Evolutionary conservation across 1,140 invertebrate species (phyloP).

Genomic region (Diprion similis): DNA sequence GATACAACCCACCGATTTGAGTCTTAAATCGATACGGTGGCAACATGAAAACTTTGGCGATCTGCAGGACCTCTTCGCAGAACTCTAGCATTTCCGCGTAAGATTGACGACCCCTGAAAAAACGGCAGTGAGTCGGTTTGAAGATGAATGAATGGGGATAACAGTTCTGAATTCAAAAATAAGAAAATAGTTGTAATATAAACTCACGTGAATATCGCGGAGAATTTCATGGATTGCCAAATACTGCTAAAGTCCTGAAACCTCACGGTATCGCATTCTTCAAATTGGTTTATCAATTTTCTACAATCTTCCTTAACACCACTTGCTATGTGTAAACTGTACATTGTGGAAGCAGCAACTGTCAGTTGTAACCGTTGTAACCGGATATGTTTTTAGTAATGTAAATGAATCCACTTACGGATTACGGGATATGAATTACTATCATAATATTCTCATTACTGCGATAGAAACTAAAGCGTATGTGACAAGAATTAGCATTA

Average conservation of each 20-base stretch:
- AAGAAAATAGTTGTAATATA: background rate
- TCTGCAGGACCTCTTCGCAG: conserved; percentile 51
- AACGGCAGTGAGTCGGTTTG: too few relatives aligned
- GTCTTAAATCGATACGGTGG: conserved; percentile 41
- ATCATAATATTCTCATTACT: too few relatives aligned
- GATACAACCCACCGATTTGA: conserved; percentile 51
- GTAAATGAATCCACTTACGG: too few relatives aligned
- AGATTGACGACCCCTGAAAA: conserved; percentile 40
- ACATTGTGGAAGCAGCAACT: too few relatives aligned
- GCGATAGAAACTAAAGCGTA: too few relatives aligned
- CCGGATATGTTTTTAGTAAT: too few relatives aligned
- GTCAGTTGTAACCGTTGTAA: too few relatives aligned
- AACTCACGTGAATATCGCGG: conserved; percentile 51
- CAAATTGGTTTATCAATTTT: conserved; percentile 44
- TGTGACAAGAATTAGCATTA: too few relatives aligned
- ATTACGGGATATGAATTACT: too few relatives aligned
- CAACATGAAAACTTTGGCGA: conserved; percentile 51
- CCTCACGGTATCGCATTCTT: conserved; percentile 37
- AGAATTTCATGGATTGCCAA: conserved; percentile 55
- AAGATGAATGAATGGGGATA: too few relatives aligned
- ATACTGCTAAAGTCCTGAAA: conserved; percentile 49
- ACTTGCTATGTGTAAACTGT: conserved; percentile 11
- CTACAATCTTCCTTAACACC: conserved; percentile 51
- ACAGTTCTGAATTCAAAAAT: conserved; percentile 8
- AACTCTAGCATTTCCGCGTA: conserved; percentile 48